Evolutionary conservation across 1,140 invertebrate genomes (phyloP).

Genomic region (Zaprionus tsacasi): DNA sequence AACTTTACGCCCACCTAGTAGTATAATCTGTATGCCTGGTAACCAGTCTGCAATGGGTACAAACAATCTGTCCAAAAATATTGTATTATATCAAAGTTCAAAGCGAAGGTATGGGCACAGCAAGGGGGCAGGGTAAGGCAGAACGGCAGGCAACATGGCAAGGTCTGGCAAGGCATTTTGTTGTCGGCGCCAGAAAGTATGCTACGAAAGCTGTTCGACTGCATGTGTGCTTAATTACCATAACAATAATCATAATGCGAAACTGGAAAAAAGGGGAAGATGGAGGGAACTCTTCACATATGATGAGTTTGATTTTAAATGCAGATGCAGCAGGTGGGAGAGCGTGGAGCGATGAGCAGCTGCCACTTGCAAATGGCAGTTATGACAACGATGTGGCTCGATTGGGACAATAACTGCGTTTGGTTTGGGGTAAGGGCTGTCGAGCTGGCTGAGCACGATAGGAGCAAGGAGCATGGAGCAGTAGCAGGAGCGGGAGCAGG

Average conservation of each 20-base stretch:
- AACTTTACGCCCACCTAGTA: too few relatives aligned
- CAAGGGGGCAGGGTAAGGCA: slow-evolving; percentile 1
- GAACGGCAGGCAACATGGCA: background rate
- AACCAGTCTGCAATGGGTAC: slow-evolving; percentile 8
- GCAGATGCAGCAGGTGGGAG: background rate
- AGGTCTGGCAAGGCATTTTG: background rate
- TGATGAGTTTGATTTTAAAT: slow-evolving; percentile 21
- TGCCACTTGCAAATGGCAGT: slow-evolving; percentile 28
- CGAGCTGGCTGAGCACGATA: background rate
- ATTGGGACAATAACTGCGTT: background rate
- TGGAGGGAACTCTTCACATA: background rate
- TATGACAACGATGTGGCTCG: slow-evolving; percentile 26
- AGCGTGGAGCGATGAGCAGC: background rate
- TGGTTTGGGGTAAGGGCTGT: background rate
- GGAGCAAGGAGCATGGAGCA: slow-evolving; percentile 3
- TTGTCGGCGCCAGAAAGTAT: slow-evolving; percentile 22
- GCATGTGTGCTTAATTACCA: slow-evolving; percentile 39
- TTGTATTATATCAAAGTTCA: slow-evolving; percentile 49
- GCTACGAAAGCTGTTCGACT: slow-evolving; percentile 12
- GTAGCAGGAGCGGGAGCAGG: too few relatives aligned
- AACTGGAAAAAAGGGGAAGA: background rate
- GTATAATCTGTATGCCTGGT: background rate
- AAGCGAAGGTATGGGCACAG: slow-evolving; percentile 19
- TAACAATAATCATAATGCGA: slow-evolving; percentile 39
- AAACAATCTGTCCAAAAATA: slow-evolving; percentile 40